Base-by-base conservation (phyloP, 2,888 invertebrate species). In the Drosophila basisetae region DNA sequence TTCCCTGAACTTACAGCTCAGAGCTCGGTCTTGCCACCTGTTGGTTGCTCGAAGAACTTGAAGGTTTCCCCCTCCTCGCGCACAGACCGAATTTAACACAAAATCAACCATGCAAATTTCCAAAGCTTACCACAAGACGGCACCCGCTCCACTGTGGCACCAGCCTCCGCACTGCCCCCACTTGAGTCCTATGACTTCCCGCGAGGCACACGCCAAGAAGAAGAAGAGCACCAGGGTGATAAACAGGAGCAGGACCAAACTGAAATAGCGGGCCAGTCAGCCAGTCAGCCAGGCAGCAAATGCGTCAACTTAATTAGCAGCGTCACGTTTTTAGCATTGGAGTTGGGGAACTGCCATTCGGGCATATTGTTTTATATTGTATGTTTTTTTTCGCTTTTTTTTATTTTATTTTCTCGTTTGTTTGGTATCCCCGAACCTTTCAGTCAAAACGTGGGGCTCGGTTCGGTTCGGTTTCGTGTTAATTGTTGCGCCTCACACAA, bases 281-380 rank as follows among this genome's bases (percentile, higher is more conserved):
- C 53, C 78, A 78, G 63, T 4, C 78, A 78, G 76, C 73, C 73
- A 81, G 79, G 68, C 80, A 78, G 80, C 80, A 82, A 87, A 82
- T 89, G 89, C 87, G 87, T 88, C 87, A 88, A 90, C 91, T 88
- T 88, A 88, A 88, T 88, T 88, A 88, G 88, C 87, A 80, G 84
- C 88, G 91, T 90, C 88, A 90, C 88, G 89, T 88, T 84, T 83
- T 70, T 41, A 55, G 65, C 35, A 37, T n/a, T 28, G 55, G 62
- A 10, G 35, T 31, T 18, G 60, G 39, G 56, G 39, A 33, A n/a
- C 55, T 43, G 80, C 33, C 55, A 62, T 73, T 61, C 61, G 47
- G 73, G 84, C 87, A 87, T 84, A 89, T 85, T 85, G 88, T 82
- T 84, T 72, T 82, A 87, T 89, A 87, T 90, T 82, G 82, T 89